Percentiles rank a stretch among this genome's conserved stretches.
Evolutionary conservation across 2,113 vertebrate species (phyloP).

Genomic region (Proterorhinus semilunaris): DNA sequence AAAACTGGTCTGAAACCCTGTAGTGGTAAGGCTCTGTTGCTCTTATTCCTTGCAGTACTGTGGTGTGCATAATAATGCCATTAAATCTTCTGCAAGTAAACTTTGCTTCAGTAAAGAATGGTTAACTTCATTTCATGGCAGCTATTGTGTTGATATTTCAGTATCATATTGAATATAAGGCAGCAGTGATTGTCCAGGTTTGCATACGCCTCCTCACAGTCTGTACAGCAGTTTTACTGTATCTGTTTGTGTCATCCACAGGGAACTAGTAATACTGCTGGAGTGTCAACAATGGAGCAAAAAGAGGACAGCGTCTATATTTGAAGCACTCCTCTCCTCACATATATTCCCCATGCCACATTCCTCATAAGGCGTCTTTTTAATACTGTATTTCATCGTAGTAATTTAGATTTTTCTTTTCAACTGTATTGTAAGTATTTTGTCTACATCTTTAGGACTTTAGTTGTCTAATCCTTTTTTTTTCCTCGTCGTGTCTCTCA

Average conservation of each 20-base stretch:
- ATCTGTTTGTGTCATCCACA: slow-evolving; percentile 34
- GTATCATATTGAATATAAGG: background rate
- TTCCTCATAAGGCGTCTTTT: background rate
- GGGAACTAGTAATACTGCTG: slow-evolving; percentile 9
- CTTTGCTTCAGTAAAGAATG: no score
- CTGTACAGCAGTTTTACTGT: background rate
- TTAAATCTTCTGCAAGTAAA: no score
- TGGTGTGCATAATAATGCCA: no score
- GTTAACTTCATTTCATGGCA: no score
- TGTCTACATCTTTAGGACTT: background rate
- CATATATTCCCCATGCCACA: background rate
- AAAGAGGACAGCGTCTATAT: slow-evolving; percentile 34
- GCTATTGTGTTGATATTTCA: no score
- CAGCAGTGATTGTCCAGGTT: background rate
- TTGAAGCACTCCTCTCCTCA: slow-evolving; percentile 14
- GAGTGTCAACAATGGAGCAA: slow-evolving; percentile 3
- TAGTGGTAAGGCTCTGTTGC: no score
- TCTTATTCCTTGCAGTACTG: no score
- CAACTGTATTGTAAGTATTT: background rate
- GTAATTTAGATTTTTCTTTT: background rate
- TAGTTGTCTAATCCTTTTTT: slow-evolving; percentile 1
- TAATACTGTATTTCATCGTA: background rate
- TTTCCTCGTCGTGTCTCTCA: background rate
- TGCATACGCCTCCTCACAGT: background rate
- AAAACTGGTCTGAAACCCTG: no score